Conservation (phyloP, 2,888 invertebrate species). For the Meganola albula region DNA sequence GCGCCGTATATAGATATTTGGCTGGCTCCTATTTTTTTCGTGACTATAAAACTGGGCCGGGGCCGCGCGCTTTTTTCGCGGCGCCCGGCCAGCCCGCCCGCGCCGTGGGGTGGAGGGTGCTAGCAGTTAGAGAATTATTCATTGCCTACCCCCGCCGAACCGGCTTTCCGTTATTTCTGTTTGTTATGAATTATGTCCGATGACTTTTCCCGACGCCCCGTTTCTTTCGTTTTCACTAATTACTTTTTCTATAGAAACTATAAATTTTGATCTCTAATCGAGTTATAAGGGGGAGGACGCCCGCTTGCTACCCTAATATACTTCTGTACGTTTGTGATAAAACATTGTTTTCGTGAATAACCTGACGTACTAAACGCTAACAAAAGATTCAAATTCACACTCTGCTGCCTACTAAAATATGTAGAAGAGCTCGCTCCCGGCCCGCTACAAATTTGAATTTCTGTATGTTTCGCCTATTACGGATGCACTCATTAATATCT, state of each 20-base stretch:
- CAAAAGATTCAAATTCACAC: slow-evolving; percentile 78
- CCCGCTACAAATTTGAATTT: slow-evolving; percentile 76
- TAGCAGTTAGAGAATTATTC: slow-evolving; percentile 77
- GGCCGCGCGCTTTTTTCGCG: slow-evolving; percentile 73
- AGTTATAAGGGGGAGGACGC: slow-evolving; percentile 25
- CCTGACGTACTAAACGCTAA: slow-evolving; percentile 67
- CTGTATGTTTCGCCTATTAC: slow-evolving; percentile 77
- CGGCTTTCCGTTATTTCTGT: slow-evolving; percentile 75
- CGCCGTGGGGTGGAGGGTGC: slow-evolving; percentile 55
- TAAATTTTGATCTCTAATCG: slow-evolving; percentile 47
- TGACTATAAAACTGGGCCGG: slow-evolving; percentile 72
- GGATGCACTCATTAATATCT: slow-evolving; percentile 78
- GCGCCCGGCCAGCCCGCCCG: slow-evolving; percentile 51
- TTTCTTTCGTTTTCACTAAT: slow-evolving; percentile 73
- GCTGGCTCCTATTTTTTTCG: slow-evolving; percentile 72
- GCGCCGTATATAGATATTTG: slow-evolving; percentile 73
- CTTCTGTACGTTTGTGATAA: slow-evolving; percentile 42
- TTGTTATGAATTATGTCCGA: slow-evolving; percentile 77
- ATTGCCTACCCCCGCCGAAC: slow-evolving; percentile 76
- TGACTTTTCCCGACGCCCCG: slow-evolving; percentile 69
- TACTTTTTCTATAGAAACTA: slow-evolving; percentile 69
- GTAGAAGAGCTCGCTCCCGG: slow-evolving; percentile 71
- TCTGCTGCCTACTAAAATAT: slow-evolving; percentile 76
- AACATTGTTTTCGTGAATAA: slow-evolving; percentile 55
- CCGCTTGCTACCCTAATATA: slow-evolving; percentile 17